Conservation (phyloP, 2,888 invertebrate genomes). For the Drosophila histrio region DNA sequence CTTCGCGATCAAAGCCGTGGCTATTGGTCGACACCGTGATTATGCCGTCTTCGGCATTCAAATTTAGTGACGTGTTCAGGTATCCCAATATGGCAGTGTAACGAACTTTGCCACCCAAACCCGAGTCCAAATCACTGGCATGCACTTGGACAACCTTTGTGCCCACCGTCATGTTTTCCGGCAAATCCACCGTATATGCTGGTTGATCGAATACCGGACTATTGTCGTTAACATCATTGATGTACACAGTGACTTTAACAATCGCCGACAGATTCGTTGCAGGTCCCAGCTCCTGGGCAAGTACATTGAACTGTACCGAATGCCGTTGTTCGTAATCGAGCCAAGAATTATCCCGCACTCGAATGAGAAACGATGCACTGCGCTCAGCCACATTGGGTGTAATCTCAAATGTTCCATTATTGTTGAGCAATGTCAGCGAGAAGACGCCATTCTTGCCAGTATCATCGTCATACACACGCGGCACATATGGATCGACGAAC, state of each 20-base stretch:
- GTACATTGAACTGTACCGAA: constrained; percentile 90
- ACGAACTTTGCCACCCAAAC: constrained; percentile 89
- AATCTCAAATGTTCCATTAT: constrained; percentile 95
- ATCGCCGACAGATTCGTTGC: constrained; percentile 89
- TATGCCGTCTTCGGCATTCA: constrained; percentile 91
- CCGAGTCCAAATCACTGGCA: constrained; percentile 92
- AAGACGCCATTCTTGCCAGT: constrained; percentile 93
- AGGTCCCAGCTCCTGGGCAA: constrained; percentile 92
- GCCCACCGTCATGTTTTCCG: constrained; percentile 92
- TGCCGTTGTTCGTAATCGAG: constrained; percentile 94
- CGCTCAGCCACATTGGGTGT: constrained; percentile 92
- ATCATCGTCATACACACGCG: constrained; percentile 90
- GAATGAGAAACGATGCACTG: constrained; percentile 91
- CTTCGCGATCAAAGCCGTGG: constrained; percentile 93
- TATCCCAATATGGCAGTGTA: constrained; percentile 92
- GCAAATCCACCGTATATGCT: constrained; percentile 90
- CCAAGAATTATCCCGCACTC: constrained; percentile 91
- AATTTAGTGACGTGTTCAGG: constrained; percentile 90
- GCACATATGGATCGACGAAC: constrained; percentile 89
- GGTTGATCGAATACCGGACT: constrained; percentile 91
- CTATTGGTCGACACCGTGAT: constrained; percentile 91
- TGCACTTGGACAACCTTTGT: constrained; percentile 89
- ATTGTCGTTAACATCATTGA: constrained; percentile 95
- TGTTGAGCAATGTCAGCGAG: constrained; percentile 90
- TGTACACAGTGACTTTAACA: constrained; percentile 91